Conservation (phyloP, 2,797 vertebrate genomes). For the Diplodus puntazzo region DNA sequence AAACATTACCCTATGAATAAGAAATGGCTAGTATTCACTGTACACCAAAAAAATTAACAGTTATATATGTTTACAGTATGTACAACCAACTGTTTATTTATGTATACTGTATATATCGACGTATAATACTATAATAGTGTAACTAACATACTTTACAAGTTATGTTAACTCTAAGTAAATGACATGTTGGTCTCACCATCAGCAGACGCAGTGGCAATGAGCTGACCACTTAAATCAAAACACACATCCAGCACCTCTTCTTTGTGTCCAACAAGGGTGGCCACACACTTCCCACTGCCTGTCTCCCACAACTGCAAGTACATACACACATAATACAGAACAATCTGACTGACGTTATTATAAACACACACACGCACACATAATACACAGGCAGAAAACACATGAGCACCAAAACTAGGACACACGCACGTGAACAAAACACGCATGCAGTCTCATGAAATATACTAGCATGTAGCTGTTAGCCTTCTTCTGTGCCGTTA, state of each 20-base stretch:
- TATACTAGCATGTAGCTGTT: constrained; percentile 24
- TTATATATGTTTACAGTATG: too few relatives aligned
- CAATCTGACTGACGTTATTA: constrained; percentile 9
- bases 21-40: too few relatives aligned
- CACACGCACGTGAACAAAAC: constrained; percentile 13
- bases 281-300: constrained; percentile 85
- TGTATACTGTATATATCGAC: neutral
- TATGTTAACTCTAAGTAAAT: neutral
- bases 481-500: constrained; percentile 40
- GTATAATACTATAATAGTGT: neutral
- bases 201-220: constrained; percentile 91
- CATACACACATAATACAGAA: constrained; percentile 31
- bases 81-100: neutral
- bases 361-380: constrained; percentile 6
- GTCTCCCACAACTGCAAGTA: constrained; percentile 91
- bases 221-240: constrained; percentile 92
- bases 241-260: constrained; percentile 94
- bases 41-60: too few relatives aligned
- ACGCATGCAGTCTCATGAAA: constrained; percentile 10
- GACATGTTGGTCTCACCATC: constrained; percentile 86
- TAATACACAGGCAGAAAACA: constrained; percentile 6
- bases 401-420: constrained; percentile 21
- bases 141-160: neutral
- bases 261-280: constrained; percentile 90
- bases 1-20: too few relatives aligned